Percentiles rank a stretch among this genome's conserved stretches.
Evolutionary conservation across 1,140 invertebrate genomes (phyloP).

Genomic region (Hyles vespertilio): DNA sequence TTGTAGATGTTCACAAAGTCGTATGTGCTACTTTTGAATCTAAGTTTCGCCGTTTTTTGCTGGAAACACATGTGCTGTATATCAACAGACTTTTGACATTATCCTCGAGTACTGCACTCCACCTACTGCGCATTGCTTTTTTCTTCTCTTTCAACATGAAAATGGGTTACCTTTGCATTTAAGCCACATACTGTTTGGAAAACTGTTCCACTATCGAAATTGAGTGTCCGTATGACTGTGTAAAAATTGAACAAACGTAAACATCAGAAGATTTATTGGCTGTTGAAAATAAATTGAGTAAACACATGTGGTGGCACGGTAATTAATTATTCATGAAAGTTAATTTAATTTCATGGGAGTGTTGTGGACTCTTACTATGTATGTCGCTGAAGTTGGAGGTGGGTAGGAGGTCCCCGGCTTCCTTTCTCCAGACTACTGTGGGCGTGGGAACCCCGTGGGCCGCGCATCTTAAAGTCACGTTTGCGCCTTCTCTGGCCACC

Average conservation of each 20-base stretch:
- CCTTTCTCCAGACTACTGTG: conserved; percentile 88
- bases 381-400: conserved; percentile 69
- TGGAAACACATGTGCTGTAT: not conserved
- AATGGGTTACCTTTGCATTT: no score
- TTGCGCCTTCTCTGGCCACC: conserved; percentile 89
- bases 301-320: no score
- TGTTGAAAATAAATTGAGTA: no score
- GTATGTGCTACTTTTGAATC: no score
- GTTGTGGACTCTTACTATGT: conserved; percentile 48
- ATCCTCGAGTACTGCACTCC: conserved; percentile 3
- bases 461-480: conserved; percentile 88
- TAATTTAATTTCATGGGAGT: not conserved
- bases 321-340: no score
- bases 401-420: conserved; percentile 82
- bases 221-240: no score
- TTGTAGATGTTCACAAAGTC: no score
- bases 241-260: no score
- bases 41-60: not conserved
- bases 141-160: no score
- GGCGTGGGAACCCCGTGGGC: conserved; percentile 88
- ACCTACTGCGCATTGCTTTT: not conserved
- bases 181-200: not conserved
- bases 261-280: no score
- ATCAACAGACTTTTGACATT: conserved; percentile 5
- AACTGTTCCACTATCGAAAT: not conserved